These are phyloP conservation scores for Silurus asotus DNA, from an alignment of 2,113 vertebrate genomes.

Conservation along the genomic window DNA sequence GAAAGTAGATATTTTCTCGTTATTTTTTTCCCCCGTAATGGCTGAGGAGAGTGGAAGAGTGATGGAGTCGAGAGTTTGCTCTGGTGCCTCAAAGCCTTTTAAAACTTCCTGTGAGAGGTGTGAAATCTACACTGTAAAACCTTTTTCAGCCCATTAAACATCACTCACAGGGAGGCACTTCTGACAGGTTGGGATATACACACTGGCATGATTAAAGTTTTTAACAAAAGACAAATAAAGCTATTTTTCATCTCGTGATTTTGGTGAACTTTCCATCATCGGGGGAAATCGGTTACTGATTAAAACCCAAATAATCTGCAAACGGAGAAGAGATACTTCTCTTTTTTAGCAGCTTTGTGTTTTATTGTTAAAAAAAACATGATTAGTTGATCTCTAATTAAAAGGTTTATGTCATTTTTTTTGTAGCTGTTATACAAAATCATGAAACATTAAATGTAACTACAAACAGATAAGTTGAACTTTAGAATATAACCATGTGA, in stretches of 20 bases:
- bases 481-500: no score
- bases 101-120: constrained; percentile 14
- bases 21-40: constrained; percentile 10
- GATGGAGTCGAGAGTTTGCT: constrained; percentile 11
- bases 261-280: background rate
- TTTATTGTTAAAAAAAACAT: background rate
- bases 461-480: background rate
- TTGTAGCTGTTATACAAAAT: background rate
- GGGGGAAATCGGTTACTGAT: background rate
- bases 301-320: background rate
- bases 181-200: constrained; percentile 28
- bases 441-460: background rate
- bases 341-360: background rate
- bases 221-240: background rate
- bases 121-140: constrained; percentile 12
- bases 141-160: constrained; percentile 23
- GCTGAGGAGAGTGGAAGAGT: background rate
- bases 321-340: background rate
- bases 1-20: constrained; percentile 36
- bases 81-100: constrained; percentile 25
- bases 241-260: background rate
- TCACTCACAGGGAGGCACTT: constrained; percentile 1
- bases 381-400: no score
- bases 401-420: background rate
- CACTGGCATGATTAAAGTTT: background rate